phyloP scores from a whole-genome alignment of 2,797 vertebrate genomes.

The Chelidonichthys spinosus region DNA sequence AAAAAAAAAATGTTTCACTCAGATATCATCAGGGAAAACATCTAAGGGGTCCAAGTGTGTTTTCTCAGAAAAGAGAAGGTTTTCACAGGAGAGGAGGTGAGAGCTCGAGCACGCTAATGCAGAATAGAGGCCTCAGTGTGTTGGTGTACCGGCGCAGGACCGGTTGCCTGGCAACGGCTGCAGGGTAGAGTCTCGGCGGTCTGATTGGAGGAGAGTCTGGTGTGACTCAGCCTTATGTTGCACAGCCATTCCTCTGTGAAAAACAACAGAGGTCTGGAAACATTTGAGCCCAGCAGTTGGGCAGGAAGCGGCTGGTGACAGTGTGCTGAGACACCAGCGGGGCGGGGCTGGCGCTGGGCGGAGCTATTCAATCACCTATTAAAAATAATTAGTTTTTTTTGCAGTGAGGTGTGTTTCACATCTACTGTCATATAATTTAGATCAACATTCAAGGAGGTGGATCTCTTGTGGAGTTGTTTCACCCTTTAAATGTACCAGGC shows the following conservation, averaged over 20 bases:
- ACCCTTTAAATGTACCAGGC: no score
- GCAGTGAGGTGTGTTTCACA: neutral
- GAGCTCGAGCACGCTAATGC: slow-evolving; percentile 35
- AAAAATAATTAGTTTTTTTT: neutral
- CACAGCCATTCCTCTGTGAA: slow-evolving; percentile 63
- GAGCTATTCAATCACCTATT: neutral
- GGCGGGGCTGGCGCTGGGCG: neutral
- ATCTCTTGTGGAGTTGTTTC: no score
- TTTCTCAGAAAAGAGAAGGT: slow-evolving; percentile 7
- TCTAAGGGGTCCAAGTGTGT: neutral
- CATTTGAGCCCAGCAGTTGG: slow-evolving; percentile 16
- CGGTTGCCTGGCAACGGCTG: slow-evolving; percentile 70
- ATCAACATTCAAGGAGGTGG: no score
- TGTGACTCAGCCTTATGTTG: slow-evolving; percentile 69
- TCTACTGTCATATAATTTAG: neutral
- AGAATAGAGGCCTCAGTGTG: slow-evolving; percentile 62
- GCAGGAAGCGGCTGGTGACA: neutral
- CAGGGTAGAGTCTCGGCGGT: slow-evolving; percentile 54
- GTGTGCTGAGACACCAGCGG: neutral
- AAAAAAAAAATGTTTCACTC: neutral
- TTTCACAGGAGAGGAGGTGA: slow-evolving; percentile 40
- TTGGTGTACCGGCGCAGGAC: slow-evolving; percentile 52
- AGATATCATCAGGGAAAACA: neutral
- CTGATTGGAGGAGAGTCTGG: slow-evolving; percentile 57
- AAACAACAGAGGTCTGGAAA: slow-evolving; percentile 60